Conservation (phyloP, 1,140 invertebrate species). For the Dreissena rostriformis region DNA sequence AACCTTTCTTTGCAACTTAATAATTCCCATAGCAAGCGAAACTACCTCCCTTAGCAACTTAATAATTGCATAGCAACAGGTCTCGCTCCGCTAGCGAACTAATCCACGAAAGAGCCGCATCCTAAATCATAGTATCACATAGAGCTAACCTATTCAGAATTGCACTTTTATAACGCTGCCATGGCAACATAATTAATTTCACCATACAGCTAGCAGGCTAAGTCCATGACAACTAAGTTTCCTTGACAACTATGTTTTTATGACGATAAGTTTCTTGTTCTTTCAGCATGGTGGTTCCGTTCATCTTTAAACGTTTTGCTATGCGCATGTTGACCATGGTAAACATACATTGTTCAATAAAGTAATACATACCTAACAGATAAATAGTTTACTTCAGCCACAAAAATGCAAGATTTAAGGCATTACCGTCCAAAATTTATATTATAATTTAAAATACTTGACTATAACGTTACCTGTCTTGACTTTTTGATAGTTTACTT, state of each 20-base stretch:
- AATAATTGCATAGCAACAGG: too few relatives aligned
- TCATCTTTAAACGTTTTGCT: neutral
- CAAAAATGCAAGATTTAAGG: neutral
- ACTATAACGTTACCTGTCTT: too few relatives aligned
- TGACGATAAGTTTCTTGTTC: neutral
- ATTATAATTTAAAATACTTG: neutral
- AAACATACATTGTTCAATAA: conserved; percentile 1
- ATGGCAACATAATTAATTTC: conserved; percentile 2
- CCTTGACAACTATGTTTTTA: too few relatives aligned
- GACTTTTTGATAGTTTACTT: conserved; percentile 92
- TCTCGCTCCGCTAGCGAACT: neutral
- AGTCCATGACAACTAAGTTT: too few relatives aligned
- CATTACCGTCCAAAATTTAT: neutral
- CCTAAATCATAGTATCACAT: conserved; percentile 33
- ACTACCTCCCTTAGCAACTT: too few relatives aligned
- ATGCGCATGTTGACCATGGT: neutral
- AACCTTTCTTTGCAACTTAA: too few relatives aligned
- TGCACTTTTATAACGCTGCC: conserved; percentile 40
- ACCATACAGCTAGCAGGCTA: neutral
- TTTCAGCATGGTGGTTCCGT: neutral
- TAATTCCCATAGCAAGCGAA: too few relatives aligned
- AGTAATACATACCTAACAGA: neutral
- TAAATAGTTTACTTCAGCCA: neutral
- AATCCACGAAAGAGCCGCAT: neutral
- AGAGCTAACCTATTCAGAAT: conserved; percentile 43